These are phyloP conservation scores for Euura lappo DNA, from an alignment of 1,140 invertebrate genomes.

Conservation along the genomic window DNA sequence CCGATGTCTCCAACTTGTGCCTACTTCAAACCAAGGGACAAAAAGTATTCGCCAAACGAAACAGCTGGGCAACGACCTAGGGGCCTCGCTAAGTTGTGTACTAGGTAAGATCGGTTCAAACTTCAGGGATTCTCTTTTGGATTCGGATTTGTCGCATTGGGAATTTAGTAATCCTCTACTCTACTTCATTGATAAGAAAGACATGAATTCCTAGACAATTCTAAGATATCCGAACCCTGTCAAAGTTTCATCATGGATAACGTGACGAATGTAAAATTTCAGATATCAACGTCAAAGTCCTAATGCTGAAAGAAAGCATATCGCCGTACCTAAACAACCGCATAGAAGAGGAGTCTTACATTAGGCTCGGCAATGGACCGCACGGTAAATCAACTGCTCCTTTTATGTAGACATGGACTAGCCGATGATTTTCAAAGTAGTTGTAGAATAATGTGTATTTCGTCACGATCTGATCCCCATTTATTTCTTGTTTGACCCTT, in stretches of 20 bases:
- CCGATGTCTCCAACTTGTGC: neutral
- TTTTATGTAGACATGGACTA: neutral
- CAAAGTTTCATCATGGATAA: no score
- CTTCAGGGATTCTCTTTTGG: neutral
- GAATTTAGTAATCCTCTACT: no score
- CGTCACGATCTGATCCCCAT: neutral
- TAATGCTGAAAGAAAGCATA: slow-evolving; percentile 60
- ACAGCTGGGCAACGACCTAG: neutral
- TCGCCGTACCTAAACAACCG: slow-evolving; percentile 52
- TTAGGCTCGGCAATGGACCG: slow-evolving; percentile 56
- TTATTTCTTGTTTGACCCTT: neutral
- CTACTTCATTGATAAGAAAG: no score
- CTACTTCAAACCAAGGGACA: neutral
- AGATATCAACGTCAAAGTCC: slow-evolving; percentile 54
- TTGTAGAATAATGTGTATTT: no score
- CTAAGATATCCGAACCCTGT: neutral
- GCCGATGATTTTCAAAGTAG: neutral
- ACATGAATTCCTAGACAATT: neutral
- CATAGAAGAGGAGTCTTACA: slow-evolving; percentile 57
- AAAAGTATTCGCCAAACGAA: neutral
- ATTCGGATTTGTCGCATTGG: no score
- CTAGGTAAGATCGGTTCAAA: neutral
- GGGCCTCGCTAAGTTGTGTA: neutral
- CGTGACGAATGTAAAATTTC: slow-evolving; percentile 16
- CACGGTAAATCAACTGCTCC: slow-evolving; percentile 38